Evolutionary conservation across 2,888 invertebrate genomes (phyloP).

Genomic region (Pheosia tremula): DNA sequence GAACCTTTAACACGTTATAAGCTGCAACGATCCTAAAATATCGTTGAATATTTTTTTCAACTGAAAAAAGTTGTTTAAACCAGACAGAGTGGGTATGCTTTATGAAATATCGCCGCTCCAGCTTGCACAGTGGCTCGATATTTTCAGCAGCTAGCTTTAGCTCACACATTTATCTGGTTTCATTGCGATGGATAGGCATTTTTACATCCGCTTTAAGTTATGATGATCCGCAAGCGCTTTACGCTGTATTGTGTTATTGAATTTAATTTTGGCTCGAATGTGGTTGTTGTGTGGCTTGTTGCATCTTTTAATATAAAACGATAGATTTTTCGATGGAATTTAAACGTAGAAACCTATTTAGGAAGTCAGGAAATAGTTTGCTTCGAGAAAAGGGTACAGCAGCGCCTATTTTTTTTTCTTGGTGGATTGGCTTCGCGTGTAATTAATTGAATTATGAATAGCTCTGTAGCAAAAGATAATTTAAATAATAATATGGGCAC

Average conservation of each 20-base stretch:
- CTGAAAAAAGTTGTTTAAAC: slow-evolving; percentile 44
- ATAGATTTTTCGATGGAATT: background rate
- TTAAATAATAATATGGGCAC: too few species aligned
- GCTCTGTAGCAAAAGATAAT: too few species aligned
- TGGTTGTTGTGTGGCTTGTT: background rate
- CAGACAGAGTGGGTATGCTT: slow-evolving; percentile 45
- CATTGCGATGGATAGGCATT: slow-evolving; percentile 40
- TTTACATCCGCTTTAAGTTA: slow-evolving; percentile 48
- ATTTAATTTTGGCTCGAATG: background rate
- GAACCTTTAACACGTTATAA: slow-evolving; percentile 15
- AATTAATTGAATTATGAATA: too few species aligned
- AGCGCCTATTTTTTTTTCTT: too few species aligned
- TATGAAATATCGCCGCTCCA: slow-evolving; percentile 56
- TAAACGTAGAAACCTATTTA: too few species aligned
- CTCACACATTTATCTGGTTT: slow-evolving; percentile 45
- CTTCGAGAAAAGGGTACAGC: too few species aligned
- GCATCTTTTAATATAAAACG: background rate
- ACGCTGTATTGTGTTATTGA: background rate
- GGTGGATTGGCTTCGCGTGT: too few species aligned
- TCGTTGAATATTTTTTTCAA: slow-evolving; percentile 20
- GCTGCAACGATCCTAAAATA: slow-evolving; percentile 9
- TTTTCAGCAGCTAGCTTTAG: slow-evolving; percentile 41
- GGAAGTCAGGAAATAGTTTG: too few species aligned
- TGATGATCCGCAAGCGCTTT: slow-evolving; percentile 29
- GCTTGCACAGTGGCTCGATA: slow-evolving; percentile 48